Conservation (phyloP, 2,797 vertebrate genomes). For the Columba guinea region DNA sequence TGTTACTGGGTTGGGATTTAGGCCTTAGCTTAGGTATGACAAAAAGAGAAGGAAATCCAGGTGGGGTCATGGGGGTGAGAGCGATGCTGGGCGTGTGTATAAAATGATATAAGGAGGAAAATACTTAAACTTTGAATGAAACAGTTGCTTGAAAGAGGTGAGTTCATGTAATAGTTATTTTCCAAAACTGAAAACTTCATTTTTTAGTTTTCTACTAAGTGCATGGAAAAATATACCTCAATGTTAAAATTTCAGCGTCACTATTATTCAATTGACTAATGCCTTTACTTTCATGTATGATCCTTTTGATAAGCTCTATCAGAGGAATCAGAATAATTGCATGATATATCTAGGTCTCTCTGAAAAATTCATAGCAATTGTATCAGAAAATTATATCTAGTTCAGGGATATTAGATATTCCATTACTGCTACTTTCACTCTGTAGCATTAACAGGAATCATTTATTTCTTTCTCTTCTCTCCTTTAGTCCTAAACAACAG, state of each 20-base stretch:
- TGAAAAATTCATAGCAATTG: neutral
- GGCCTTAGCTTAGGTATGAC: neutral
- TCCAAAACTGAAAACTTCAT: neutral
- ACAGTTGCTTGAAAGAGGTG: neutral
- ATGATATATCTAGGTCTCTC: neutral
- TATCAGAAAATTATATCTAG: neutral
- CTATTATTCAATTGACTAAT: neutral
- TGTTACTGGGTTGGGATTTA: neutral
- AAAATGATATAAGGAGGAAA: neutral
- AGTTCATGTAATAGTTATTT: neutral
- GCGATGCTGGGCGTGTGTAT: neutral
- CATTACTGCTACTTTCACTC: neutral
- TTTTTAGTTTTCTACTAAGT: neutral
- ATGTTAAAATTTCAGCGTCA: neutral
- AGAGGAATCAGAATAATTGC: neutral
- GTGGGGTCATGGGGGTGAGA: neutral
- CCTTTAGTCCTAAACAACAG: constrained; percentile 91
- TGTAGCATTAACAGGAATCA: neutral
- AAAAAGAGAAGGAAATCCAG: neutral
- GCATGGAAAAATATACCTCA: neutral
- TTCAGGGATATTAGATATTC: constrained; percentile 13
- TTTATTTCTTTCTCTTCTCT: neutral
- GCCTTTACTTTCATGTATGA: neutral
- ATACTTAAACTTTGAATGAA: neutral
- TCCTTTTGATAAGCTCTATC: neutral